phyloP scores from a whole-genome alignment of 1,140 invertebrate genomes.

The Anagrus nilaparvatae region DNA sequence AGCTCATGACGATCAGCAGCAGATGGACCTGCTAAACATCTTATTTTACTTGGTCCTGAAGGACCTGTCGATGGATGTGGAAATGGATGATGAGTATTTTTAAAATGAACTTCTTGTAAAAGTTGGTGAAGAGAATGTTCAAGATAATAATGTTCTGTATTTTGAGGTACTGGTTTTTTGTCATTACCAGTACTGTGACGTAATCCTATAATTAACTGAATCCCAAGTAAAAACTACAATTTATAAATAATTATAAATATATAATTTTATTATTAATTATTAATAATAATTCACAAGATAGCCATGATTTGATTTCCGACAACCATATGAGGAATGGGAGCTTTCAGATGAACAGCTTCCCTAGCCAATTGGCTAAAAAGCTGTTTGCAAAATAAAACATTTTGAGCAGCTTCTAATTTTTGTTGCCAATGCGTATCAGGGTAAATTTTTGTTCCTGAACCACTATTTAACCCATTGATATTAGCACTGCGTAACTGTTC shows the following conservation, averaged over 20 bases:
- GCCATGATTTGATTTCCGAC: constrained; percentile 95
- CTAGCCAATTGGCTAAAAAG: constrained; percentile 88
- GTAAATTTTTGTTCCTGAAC: constrained; percentile 53
- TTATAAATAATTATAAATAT: constrained; percentile 9
- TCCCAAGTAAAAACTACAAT: constrained; percentile 76
- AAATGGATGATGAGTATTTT: constrained; percentile 85
- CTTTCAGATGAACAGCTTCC: constrained; percentile 87
- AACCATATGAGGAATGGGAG: constrained; percentile 90
- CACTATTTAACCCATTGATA: constrained; percentile 61
- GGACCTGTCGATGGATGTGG: constrained; percentile 90
- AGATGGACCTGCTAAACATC: constrained; percentile 81
- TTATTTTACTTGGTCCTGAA: constrained; percentile 78
- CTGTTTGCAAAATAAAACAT: constrained; percentile 96
- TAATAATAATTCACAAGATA: constrained; percentile 38
- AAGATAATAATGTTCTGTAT: constrained; percentile 83
- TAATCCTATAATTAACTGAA: constrained; percentile 73
- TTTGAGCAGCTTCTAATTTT: constrained; percentile 90
- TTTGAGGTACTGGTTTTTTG: constrained; percentile 47
- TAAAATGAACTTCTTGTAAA: constrained; percentile 80
- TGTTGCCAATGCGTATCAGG: constrained; percentile 86
- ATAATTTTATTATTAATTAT: constrained; percentile 1
- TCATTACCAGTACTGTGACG: constrained; percentile 64
- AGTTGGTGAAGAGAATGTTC: constrained; percentile 94
- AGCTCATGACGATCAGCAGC: constrained; percentile 79
- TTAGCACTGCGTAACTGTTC: constrained; percentile 71